Evolutionary conservation across 2,113 vertebrate species (phyloP).

Genomic region (Alethe diademata): DNA sequence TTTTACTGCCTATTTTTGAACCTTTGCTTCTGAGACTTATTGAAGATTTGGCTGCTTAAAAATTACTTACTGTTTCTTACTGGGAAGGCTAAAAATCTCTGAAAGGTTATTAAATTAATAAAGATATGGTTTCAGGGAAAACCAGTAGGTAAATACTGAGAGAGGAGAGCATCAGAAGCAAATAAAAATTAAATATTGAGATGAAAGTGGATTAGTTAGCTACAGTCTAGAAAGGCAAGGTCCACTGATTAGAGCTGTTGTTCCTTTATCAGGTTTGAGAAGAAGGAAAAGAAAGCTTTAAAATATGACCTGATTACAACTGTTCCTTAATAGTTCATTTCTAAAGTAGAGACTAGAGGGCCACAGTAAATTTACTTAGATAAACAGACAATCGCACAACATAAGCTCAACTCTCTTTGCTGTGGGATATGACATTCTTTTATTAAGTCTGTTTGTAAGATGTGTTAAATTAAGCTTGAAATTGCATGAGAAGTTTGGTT

Average conservation of each 20-base stretch:
- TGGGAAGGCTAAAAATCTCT: not conserved
- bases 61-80: not conserved
- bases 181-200: not conserved
- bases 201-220: not conserved
- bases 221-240: not conserved
- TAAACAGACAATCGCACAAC: not conserved
- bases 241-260: not conserved
- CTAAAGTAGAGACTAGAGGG: not conserved
- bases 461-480: slow-evolving; percentile 69
- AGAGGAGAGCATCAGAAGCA: not conserved
- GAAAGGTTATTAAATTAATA: not conserved
- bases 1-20: not conserved
- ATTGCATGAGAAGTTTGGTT: slow-evolving; percentile 44
- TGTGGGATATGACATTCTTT: not conserved
- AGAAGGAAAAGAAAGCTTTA: not conserved
- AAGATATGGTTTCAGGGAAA: not conserved
- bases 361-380: not conserved
- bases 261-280: not conserved
- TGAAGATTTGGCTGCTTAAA: not conserved
- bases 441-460: slow-evolving; percentile 24
- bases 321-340: not conserved
- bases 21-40: not conserved
- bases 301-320: not conserved
- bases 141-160: not conserved
- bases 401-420: slow-evolving; percentile 8